These are phyloP conservation scores for Picathartes gymnocephalus DNA, from an alignment of 2,113 vertebrate genomes.

Conservation along the genomic window DNA sequence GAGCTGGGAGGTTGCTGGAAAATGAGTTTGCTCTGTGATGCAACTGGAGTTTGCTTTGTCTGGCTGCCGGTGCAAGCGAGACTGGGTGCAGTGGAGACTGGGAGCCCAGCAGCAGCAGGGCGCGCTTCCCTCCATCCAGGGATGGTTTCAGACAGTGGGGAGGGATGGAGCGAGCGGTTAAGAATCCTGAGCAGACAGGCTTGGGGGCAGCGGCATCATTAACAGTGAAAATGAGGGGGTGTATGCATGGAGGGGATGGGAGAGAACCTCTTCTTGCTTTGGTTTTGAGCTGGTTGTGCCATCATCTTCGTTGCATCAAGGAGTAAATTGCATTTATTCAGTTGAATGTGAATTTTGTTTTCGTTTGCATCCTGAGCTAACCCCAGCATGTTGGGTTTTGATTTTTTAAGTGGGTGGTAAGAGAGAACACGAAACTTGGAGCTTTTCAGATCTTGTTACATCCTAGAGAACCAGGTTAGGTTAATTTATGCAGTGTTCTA, in stretches of 20 bases:
- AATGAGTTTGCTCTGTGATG: constrained; percentile 69
- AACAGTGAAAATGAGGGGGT: background rate
- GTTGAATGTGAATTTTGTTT: constrained; percentile 3
- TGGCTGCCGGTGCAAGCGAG: constrained; percentile 52
- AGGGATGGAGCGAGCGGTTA: background rate
- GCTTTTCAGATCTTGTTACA: constrained; percentile 28
- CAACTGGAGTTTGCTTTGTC: constrained; percentile 75
- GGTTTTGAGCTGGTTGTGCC: background rate
- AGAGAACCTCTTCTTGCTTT: background rate
- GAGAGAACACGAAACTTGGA: constrained; percentile 5
- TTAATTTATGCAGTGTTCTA: constrained; percentile 58
- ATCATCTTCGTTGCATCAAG: background rate
- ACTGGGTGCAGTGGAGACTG: background rate
- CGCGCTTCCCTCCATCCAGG: background rate
- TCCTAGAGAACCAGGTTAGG: constrained; percentile 24
- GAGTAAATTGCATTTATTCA: background rate
- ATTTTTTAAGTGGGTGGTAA: constrained; percentile 32
- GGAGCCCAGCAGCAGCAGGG: background rate
- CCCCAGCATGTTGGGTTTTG: background rate
- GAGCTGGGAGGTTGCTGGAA: constrained; percentile 57
- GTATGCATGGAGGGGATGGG: background rate
- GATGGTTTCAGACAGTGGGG: background rate
- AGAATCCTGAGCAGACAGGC: background rate
- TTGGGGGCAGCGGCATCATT: background rate
- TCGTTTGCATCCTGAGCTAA: constrained; percentile 8